Evolutionary conservation across 2,888 invertebrate genomes (phyloP), one percentile per base, ranked within the genome.

Genomic region (Pseudococcus jackbeardsleyi): DNA sequence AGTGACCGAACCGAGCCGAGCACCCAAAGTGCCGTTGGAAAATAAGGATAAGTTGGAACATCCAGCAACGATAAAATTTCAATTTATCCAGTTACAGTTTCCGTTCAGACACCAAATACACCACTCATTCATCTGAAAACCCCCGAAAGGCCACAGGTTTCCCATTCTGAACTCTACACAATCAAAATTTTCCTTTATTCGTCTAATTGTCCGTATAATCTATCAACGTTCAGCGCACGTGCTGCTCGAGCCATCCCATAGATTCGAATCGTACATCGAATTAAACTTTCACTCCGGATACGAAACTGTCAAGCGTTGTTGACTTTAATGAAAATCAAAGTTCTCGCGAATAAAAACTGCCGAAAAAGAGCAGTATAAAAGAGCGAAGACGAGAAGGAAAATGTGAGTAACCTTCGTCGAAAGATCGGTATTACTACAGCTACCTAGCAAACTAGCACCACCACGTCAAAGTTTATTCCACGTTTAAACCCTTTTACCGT

Each of bases 281-380:
- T 33, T 33, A 72, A 72, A 72, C 26, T 72, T 72, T 33, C 22
- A 26, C 11, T 11, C 1, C 33, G 15, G 68, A 72, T 33, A 59
- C 59, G 5, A 22, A 72, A 72, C 68, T 72, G 68, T 72, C 68
- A 33, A 33, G 15, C 68, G 1, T 72, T 72, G 68, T 33, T 72
- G 68, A 72, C 68, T 72, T 72, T 72, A 72, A 72, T 72, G 68
- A 72, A 72, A 72, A 72, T 72, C 68, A 72, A 72, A 72, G 64
- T 64, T 72, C 12, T 72, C 68, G 11, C 68, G 68, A 72, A 72
- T 72, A 6, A 33, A 33, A 33, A 33, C 26, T 33, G 26, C 26
- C 26, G 26, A 33, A 33, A 33, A 33, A 33, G 26, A 33, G 26
- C 26, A 3, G 26, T 33, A 33, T 33, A 33, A 33, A 33, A 33